phyloP scores from a whole-genome alignment of 2,888 invertebrate genomes.

The Cantharis rufa region DNA sequence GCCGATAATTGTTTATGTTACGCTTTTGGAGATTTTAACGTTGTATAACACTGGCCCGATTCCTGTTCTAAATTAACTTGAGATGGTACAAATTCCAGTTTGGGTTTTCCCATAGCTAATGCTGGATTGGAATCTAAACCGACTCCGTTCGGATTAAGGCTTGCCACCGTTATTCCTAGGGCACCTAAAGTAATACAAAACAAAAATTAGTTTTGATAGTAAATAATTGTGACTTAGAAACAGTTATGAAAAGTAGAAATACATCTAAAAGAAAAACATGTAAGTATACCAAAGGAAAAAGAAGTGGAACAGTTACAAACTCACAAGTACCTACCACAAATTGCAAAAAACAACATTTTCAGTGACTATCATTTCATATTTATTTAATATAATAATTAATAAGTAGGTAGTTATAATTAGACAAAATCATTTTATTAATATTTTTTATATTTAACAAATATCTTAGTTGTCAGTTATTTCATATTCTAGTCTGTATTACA shows the following conservation, averaged over 20 bases:
- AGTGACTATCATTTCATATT: not conserved
- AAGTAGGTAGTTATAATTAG: not conserved
- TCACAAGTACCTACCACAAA: not conserved
- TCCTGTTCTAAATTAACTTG: constrained; percentile 49
- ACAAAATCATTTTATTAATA: not conserved
- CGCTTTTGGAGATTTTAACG: constrained; percentile 34
- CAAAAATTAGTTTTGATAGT: not conserved
- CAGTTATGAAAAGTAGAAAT: constrained; percentile 14
- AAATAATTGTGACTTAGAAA: not conserved
- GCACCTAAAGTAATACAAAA: constrained; percentile 30
- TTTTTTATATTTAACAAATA: not conserved
- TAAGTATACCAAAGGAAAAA: not conserved
- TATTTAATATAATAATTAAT: not conserved
- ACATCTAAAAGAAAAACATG: constrained; percentile 16
- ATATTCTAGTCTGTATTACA: not conserved
- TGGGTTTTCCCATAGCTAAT: constrained; percentile 58
- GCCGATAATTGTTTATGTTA: not conserved
- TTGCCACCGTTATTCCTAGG: constrained; percentile 63
- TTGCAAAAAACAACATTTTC: not conserved
- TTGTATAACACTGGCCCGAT: constrained; percentile 50
- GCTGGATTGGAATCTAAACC: constrained; percentile 67
- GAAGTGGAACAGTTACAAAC: not conserved
- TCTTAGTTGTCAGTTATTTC: not conserved
- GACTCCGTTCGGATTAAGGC: constrained; percentile 68
- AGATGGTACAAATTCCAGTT: constrained; percentile 59